Percentiles rank a stretch among this genome's conserved stretches.
Evolutionary conservation across 2,113 vertebrate species (phyloP).

Genomic region (Sapayoa aenigma): DNA sequence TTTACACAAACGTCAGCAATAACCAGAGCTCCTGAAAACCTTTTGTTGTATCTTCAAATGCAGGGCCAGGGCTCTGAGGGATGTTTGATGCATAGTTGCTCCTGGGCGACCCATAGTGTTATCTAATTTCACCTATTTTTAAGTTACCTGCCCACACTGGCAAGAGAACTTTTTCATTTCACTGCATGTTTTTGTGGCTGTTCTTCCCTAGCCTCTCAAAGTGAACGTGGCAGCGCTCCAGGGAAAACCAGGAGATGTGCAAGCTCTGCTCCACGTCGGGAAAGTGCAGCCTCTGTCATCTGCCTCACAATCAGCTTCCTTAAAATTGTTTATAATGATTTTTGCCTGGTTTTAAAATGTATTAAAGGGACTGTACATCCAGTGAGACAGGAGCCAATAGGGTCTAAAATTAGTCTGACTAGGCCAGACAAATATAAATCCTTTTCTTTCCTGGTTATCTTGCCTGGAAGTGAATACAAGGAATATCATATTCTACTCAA

Average conservation of each 20-base stretch:
- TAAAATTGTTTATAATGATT: slow-evolving; percentile 4
- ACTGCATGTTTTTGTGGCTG: fast-evolving
- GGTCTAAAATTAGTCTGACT: not conserved
- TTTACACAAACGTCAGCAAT: not conserved
- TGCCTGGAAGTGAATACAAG: not conserved
- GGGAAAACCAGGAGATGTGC: not conserved
- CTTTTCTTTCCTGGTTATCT: not conserved
- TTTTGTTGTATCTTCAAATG: not conserved
- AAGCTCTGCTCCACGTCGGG: not conserved
- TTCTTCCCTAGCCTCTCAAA: not conserved
- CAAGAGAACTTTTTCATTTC: not conserved
- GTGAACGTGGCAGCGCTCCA: not conserved
- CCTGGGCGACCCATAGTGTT: not conserved
- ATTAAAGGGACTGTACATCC: not conserved
- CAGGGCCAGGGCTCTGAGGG: not conserved
- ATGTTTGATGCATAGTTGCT: not conserved
- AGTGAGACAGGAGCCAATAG: not conserved
- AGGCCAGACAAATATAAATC: not conserved
- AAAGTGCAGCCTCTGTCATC: not conserved
- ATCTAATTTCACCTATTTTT: not conserved
- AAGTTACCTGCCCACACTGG: not conserved
- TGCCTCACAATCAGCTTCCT: not conserved
- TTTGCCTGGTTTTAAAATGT: not conserved
- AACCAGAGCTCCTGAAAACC: not conserved
- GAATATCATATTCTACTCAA: slow-evolving; percentile 14